Conservation (phyloP, 2,797 vertebrate species). For the Huso huso region DNA sequence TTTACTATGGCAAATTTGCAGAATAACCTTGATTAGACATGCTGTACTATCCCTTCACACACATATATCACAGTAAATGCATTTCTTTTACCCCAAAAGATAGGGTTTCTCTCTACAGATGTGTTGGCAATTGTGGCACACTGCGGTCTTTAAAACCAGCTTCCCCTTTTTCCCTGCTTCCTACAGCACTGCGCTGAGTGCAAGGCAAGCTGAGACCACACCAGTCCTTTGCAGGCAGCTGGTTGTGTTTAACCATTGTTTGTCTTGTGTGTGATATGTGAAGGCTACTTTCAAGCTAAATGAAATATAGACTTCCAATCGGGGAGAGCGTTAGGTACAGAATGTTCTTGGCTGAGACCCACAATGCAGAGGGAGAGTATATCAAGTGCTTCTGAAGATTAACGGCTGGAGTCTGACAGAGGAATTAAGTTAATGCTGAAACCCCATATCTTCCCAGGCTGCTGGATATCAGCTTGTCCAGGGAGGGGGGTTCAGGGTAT, state of each 20-base stretch:
- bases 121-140: no score
- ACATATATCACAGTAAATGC: no score
- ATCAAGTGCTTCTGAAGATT: constrained; percentile 2
- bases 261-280: constrained; percentile 3
- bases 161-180: no score
- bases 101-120: no score
- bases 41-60: no score
- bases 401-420: constrained; percentile 26
- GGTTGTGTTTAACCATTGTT: constrained; percentile 15
- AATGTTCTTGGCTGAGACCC: constrained; percentile 67
- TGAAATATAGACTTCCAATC: constrained; percentile 39
- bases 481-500: no score
- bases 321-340: constrained; percentile 58
- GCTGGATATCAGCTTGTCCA: no score
- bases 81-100: no score
- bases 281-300: background rate
- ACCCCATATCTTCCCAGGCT: background rate
- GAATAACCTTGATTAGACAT: no score
- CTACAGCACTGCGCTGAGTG: no score
- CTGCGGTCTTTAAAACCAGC: no score
- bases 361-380: constrained; percentile 11
- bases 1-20: no score
- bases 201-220: background rate
- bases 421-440: constrained; percentile 43
- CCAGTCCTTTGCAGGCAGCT: constrained; percentile 4